Conservation (phyloP, 2,888 invertebrate species). For the Hydroisotoma schaefferi region DNA sequence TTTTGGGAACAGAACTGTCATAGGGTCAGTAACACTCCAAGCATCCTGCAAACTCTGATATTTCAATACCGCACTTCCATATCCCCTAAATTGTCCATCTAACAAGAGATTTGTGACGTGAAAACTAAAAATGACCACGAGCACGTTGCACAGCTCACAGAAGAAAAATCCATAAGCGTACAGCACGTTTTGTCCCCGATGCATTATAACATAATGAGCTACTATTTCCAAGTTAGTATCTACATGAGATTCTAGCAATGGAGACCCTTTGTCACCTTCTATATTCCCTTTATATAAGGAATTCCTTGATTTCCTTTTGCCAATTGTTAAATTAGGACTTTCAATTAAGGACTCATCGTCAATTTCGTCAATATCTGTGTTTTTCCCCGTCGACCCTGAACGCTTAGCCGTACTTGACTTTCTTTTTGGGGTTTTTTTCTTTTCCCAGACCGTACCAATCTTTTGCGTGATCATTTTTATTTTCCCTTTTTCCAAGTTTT, state of each 20-base stretch:
- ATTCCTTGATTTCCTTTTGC: no score
- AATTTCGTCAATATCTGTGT: no score
- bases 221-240: conserved; percentile 4
- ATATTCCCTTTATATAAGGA: no score
- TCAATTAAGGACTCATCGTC: no score
- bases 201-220: conserved; percentile 13
- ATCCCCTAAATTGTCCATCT: conserved; percentile 30
- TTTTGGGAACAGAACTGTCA: conserved; percentile 26
- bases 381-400: no score
- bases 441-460: conserved; percentile 11
- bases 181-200: conserved; percentile 18
- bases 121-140: conserved; percentile 49
- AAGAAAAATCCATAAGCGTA: conserved; percentile 20
- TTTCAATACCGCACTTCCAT: conserved; percentile 24
- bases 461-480: conserved; percentile 29
- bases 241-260: not conserved
- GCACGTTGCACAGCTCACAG: conserved; percentile 39
- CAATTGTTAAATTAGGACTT: no score
- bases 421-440: conserved; percentile 1
- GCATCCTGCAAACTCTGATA: not conserved
- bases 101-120: conserved; percentile 48
- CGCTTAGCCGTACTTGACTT: no score
- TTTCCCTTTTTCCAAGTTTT: conserved; percentile 49
- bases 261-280: not conserved
- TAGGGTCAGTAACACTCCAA: conserved; percentile 14